Percentiles rank a stretch among this genome's conserved stretches.
Conservation (phyloP, 2,888 invertebrate genomes). For the Scrobipalpa costella region DNA sequence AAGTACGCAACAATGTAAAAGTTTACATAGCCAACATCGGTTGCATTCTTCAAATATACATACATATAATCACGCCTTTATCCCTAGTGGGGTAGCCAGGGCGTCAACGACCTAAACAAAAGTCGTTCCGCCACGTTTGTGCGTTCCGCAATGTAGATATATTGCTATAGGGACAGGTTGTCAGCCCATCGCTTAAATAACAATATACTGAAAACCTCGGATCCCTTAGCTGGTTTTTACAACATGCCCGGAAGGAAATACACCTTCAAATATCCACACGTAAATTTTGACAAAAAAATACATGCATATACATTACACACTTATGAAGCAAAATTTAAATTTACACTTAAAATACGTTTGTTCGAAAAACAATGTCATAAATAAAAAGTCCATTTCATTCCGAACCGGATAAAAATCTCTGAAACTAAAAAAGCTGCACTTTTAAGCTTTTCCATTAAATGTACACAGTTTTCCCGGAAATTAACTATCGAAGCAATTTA, state of each 20-base stretch:
- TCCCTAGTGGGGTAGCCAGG: too few relatives aligned
- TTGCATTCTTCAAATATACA: background rate
- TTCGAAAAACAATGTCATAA: conserved; percentile 9
- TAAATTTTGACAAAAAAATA: conserved; percentile 11
- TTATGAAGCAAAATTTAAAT: background rate
- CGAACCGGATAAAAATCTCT: background rate
- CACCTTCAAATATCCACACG: conserved; percentile 3
- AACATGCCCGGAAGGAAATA: too few relatives aligned
- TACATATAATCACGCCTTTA: too few relatives aligned
- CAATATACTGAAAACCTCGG: too few relatives aligned
- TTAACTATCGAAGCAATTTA: conserved; percentile 7
- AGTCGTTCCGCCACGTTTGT: too few relatives aligned
- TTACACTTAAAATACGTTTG: background rate
- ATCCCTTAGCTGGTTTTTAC: too few relatives aligned
- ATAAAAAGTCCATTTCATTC: conserved; percentile 9
- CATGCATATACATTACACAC: background rate
- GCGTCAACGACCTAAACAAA: too few relatives aligned
- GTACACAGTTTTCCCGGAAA: background rate
- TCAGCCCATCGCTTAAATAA: too few relatives aligned
- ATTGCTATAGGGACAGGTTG: too few relatives aligned
- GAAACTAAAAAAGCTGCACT: conserved; percentile 5
- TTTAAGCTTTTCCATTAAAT: background rate
- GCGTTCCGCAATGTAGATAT: too few relatives aligned
- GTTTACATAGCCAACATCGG: background rate
- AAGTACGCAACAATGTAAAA: conserved; percentile 16